Base-by-base conservation (phyloP, 2,113 vertebrate genomes). In the Eonycteris spelaea region DNA sequence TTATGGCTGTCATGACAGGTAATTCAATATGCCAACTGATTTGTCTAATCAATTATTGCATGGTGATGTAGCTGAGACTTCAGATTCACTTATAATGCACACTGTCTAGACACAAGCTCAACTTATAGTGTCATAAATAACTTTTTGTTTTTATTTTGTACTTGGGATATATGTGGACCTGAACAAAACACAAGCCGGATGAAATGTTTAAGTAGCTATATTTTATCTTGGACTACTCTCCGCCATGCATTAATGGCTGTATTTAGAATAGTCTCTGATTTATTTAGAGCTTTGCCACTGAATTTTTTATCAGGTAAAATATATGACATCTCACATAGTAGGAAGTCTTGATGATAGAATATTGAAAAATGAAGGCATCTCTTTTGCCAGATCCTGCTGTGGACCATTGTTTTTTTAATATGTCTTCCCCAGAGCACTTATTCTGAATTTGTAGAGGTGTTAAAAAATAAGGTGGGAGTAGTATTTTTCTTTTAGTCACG, bases 291-390 rank as follows among this genome's bases (percentile, higher is more conserved):
- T 95, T 97, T 96, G 75, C 19, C 30, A 91, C 11, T 96, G n/a
- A 18, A 73, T 97, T 97, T 97, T 90, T 94, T 95, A 97, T 95
- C 15, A 91, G 65, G 55, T 93, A 95, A 90, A 77, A 96, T 94
- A n/a, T 91, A 63, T 82, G 96, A 82, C 4, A 86, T 89, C 75
- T n/a, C 96, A 86, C 88, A 84, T 26, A 95, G 11, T 55, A 94
- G 0, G 71, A 89, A 94, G 45, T 90, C 65, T 67, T 6, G 0
- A 22, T 70, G 43, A 84, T 77, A 77, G 38, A n/a, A 45, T 13
- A 57, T 43, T 78, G 7, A 53, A 93, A 97, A 79, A 92, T 15
- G 73, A 87, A 67, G 18, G 13, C 59, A 71, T 83, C 3, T 15
- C 6, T 5, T n/a, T 92, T 80, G 71, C 57, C 12, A 30, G 84